These are phyloP conservation scores for Mystacides longicornis DNA, from an alignment of 2,888 invertebrate species.

Conservation along the genomic window DNA sequence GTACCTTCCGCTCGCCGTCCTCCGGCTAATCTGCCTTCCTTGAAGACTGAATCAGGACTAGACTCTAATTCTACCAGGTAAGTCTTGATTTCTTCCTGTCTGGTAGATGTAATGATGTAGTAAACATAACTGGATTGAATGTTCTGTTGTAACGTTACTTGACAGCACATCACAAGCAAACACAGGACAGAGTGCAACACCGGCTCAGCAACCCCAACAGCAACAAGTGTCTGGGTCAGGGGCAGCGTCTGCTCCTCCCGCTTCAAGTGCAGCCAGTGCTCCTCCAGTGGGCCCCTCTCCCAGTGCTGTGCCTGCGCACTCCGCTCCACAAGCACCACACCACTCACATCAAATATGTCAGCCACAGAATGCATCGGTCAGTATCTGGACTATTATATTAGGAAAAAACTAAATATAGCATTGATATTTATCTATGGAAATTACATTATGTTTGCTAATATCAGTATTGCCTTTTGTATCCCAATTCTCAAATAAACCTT, in stretches of 20 bases:
- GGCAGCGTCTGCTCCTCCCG: neutral
- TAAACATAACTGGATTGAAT: too few species aligned
- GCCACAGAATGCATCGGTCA: slow-evolving; percentile 37
- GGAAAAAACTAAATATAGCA: too few species aligned
- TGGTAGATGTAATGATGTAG: too few species aligned
- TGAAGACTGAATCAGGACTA: slow-evolving; percentile 84
- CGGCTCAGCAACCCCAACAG: neutral
- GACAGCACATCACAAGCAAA: too few species aligned
- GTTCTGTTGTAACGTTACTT: too few species aligned
- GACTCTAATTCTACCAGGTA: slow-evolving; percentile 39
- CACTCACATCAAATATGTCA: slow-evolving; percentile 43
- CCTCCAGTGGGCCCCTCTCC: slow-evolving; percentile 23
- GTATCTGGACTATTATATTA: too few species aligned
- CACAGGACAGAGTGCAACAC: neutral
- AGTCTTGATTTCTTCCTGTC: too few species aligned
- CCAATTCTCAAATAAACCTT: too few species aligned
- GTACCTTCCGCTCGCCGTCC: slow-evolving; percentile 96
- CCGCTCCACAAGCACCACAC: slow-evolving; percentile 28
- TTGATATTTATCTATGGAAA: too few species aligned
- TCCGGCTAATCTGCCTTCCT: slow-evolving; percentile 97
- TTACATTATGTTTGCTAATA: too few species aligned
- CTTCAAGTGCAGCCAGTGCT: neutral
- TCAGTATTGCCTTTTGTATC: too few species aligned
- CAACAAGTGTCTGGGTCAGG: neutral
- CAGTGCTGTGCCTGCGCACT: neutral